phyloP scores from a whole-genome alignment of 2,888 invertebrate genomes.

The Nymphalis polychloros region DNA sequence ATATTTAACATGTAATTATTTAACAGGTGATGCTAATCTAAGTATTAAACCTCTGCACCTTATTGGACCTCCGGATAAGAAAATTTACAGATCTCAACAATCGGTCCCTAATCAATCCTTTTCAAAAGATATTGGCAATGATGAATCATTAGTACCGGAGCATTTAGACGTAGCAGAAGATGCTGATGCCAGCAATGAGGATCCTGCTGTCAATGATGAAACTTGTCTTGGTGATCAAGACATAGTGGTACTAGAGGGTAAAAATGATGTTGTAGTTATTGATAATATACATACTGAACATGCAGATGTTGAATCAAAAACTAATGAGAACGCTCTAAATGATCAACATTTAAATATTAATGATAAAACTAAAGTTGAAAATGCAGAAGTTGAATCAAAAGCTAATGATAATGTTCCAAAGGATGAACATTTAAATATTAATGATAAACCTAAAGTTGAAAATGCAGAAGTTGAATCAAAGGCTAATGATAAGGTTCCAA shows the following conservation, averaged over 20 bases:
- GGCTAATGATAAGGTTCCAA: no score
- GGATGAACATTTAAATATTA: no score
- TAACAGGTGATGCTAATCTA: conserved; percentile 33
- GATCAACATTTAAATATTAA: no score
- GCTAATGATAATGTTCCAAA: no score
- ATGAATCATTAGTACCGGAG: neutral
- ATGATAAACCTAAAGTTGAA: no score
- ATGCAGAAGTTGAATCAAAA: no score
- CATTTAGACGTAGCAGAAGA: neutral
- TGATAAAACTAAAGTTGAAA: no score
- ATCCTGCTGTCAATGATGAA: neutral
- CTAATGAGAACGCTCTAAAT: no score
- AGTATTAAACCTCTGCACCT: conserved; percentile 40
- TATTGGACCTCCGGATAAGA: conserved; percentile 28
- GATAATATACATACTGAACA: conserved; percentile 3
- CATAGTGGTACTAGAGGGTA: conserved; percentile 16
- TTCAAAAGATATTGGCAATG: conserved; percentile 1
- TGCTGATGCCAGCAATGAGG: neutral
- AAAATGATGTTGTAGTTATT: conserved; percentile 22
- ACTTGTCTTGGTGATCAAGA: conserved; percentile 17
- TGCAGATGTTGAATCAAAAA: no score
- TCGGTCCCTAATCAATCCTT: neutral
- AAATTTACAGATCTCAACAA: neutral
- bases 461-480: neutral
- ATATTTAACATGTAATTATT: neutral